A percentile compares a stretch with the other conserved stretches of the same genome.
These are phyloP conservation scores for Prenolepis imparis DNA, from an alignment of 2,888 invertebrate species.

Conservation along the genomic window DNA sequence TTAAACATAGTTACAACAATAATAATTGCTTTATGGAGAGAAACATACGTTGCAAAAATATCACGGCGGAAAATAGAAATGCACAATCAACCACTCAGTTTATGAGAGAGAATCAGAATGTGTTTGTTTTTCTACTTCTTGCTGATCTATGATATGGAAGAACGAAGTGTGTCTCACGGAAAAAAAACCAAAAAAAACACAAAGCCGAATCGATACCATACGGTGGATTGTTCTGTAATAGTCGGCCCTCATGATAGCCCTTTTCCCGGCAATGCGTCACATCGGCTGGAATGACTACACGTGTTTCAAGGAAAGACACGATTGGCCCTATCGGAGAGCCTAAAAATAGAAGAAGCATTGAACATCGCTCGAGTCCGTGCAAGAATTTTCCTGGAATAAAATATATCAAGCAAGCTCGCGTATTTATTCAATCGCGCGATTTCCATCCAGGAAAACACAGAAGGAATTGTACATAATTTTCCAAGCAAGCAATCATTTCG, in stretches of 20 bases:
- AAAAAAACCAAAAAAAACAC: slow-evolving; percentile 59
- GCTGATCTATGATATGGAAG: slow-evolving; percentile 19
- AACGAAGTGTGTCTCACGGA: slow-evolving; percentile 17
- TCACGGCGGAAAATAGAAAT: slow-evolving; percentile 15
- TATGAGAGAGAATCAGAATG: slow-evolving; percentile 6
- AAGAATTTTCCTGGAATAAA: not conserved
- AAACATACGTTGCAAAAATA: not conserved
- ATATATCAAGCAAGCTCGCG: not conserved
- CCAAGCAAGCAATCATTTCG: slow-evolving; percentile 26
- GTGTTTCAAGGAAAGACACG: slow-evolving; percentile 65
- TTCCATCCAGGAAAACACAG: not conserved
- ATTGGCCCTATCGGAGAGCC: slow-evolving; percentile 33
- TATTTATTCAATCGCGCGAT: not conserved
- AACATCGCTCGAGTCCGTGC: slow-evolving; percentile 30
- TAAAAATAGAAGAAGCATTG: slow-evolving; percentile 41
- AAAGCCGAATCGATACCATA: slow-evolving; percentile 69
- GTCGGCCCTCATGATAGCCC: slow-evolving; percentile 67
- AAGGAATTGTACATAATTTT: slow-evolving; percentile 18
- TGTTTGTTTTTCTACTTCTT: slow-evolving; percentile 23
- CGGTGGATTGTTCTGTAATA: slow-evolving; percentile 73
- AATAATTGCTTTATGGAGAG: not conserved
- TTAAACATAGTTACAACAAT: not conserved
- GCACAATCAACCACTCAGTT: not conserved
- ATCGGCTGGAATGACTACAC: slow-evolving; percentile 72
- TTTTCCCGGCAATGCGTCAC: slow-evolving; percentile 62